Evolutionary conservation across 2,113 vertebrate genomes (phyloP), one percentile per base, ranked within the genome.

Genomic region (Chloebia gouldiae): DNA sequence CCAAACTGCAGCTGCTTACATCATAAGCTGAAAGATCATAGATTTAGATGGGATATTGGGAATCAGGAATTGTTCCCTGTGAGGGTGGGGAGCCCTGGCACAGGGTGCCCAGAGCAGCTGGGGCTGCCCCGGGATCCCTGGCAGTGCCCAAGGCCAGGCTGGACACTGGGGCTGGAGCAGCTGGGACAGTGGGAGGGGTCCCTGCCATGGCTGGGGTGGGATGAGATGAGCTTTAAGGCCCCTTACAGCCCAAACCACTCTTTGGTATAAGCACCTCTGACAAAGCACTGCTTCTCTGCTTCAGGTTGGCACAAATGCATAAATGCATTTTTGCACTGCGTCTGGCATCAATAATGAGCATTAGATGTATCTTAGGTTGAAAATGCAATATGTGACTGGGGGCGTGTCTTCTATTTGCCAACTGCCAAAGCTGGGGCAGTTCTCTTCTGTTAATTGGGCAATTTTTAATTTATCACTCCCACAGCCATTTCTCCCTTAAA

Each of bases 121-220:
- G 3, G 77, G 51, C 44, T 59, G 51, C 23, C 37, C 33, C 60
- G 57, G 61, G 30, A 45, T 45, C 45, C 28, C 68, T 81, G 45
- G n/a, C 3, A 68, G 13, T 60, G 45, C 0, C 53, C 53, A 14
- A 75, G 39, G 51, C 22, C 59, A 72, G 44, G 44, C 0, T 81
- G 77, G 59, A 57, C 6, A 25, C 0, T 51, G 19, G 47, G 47
- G 45, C 27, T 76, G 7, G n/a, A 54, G 39, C 19, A 39, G 2
- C 15, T 47, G 59, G 35, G 10, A 4, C 0, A n/a, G 5, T 20
- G 53, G 33, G 0, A 66, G 23, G 10, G 9, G 68, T 28, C 33
- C 44, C 68, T 66, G 60, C 2, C 44, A 9, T 16, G 33, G 31
- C 5, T 13, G 4, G 8, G 13, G 4, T 44, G 15, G 35, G 0